phyloP scores from a whole-genome alignment of 2,888 invertebrate genomes.

The Pegoplata infirma region DNA sequence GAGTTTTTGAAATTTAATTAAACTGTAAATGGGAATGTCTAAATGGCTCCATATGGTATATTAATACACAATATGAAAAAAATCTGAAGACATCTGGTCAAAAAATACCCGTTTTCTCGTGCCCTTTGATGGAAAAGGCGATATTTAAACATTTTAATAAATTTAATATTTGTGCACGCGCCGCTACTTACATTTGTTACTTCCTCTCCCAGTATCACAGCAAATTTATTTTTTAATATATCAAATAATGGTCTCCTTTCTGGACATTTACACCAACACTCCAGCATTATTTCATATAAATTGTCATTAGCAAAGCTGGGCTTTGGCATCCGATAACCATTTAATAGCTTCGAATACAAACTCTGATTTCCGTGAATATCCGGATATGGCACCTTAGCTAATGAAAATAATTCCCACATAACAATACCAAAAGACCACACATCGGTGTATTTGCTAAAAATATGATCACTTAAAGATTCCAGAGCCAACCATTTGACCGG shows the following conservation, averaged over 20 bases:
- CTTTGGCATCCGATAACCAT: conserved; percentile 93
- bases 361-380: conserved; percentile 86
- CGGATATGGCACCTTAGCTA: conserved; percentile 92
- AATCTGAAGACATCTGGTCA: no score
- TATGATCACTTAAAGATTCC: conserved; percentile 92
- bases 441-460: conserved; percentile 96
- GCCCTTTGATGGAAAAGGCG: no score
- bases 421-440: conserved; percentile 96
- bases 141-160: no score
- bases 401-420: conserved; percentile 92
- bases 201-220: conserved; percentile 88
- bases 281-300: conserved; percentile 89
- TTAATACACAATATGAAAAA: no score
- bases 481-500: conserved; percentile 99
- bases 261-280: conserved; percentile 92
- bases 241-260: conserved; percentile 88
- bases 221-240: conserved; percentile 86
- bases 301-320: conserved; percentile 90
- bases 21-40: no score
- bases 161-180: no score
- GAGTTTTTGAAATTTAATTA: no score
- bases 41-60: no score
- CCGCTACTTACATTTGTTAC: conserved; percentile 86
- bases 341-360: conserved; percentile 85
- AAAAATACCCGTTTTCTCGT: no score